A percentile compares a stretch with the other conserved stretches of the same genome.
These are phyloP conservation scores for Orthosia gothica DNA, from an alignment of 2,888 invertebrate species.

Conservation along the genomic window DNA sequence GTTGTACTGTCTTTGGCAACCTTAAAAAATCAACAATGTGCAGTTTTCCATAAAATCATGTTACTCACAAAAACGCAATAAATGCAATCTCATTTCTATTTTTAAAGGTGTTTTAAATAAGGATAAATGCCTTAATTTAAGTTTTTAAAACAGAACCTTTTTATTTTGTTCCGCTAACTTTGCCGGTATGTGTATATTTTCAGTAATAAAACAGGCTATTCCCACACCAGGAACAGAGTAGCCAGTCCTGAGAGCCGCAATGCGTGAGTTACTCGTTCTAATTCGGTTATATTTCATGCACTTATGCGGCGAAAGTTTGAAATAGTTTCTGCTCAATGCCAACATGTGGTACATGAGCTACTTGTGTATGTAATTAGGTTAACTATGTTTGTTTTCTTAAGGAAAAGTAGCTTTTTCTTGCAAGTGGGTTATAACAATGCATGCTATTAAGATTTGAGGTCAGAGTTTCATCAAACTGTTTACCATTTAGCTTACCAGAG, in stretches of 20 bases:
- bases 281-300: slow-evolving; percentile 45
- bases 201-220: rapidly evolving
- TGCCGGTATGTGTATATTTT: neutral
- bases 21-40: too few species aligned
- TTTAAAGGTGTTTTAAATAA: too few species aligned
- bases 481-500: neutral
- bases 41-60: too few species aligned
- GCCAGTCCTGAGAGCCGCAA: slow-evolving; percentile 2
- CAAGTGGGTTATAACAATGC: neutral
- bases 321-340: slow-evolving; percentile 55
- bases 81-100: too few species aligned
- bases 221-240: neutral
- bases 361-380: slow-evolving; percentile 51
- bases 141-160: too few species aligned
- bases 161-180: too few species aligned
- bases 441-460: neutral
- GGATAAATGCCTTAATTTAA: too few species aligned
- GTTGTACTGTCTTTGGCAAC: too few species aligned
- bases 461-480: neutral
- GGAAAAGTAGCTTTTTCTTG: neutral
- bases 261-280: slow-evolving; percentile 28
- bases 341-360: slow-evolving; percentile 40
- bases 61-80: too few species aligned
- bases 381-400: slow-evolving; percentile 45
- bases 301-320: slow-evolving; percentile 39